Evolutionary conservation across 2,888 invertebrate species (phyloP), one percentile per base, ranked within the genome.

Genomic region (Drosophila mulleri): DNA sequence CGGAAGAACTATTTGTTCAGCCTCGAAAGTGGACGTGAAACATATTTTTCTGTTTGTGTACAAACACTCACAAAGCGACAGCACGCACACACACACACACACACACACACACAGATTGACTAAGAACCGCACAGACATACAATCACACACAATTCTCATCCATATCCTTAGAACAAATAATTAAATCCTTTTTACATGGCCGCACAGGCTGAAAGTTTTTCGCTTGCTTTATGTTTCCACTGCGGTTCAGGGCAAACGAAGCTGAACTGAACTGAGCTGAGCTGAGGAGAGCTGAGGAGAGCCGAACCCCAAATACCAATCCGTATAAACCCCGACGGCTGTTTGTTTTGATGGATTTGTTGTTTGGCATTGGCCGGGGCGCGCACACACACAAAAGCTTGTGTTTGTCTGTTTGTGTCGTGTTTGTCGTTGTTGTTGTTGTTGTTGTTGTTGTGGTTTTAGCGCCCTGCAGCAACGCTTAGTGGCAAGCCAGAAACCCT

Each of bases 161-260:
- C 67, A 78, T 75, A 90, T 89, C 90, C 90, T 86, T 82, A 90
- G 80, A 90, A 80, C 88, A 90, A 90, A 92, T 91, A 91, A 91
- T 92, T 92, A 91, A 91, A 91, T 91, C 91, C 91, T 92, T 92
- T 91, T 83, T 84, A 89, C 78, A 83, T 87, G 89, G 90, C 83
- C 82, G 86, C 86, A 85, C 79, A 71, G 70, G 53, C 76, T 39
- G 61, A 79, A 88, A 83, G 81, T 83, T 88, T 75, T 78, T 64
- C 63, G 70, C 67, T 29, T 61, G 68, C 57, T 61, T 59, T 72
- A 65, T 67, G 69, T 66, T 67, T 67, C 53, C 39, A 65, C 41
- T 79, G 67, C 65, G 82, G 59, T 72, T 54, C 58, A 32, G 52
- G 67, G 61, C 37, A 32, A 44, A n/a, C 52, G 11, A 45, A 48